phyloP scores from a whole-genome alignment of 2,888 invertebrate genomes.

The Aphodius granarius region DNA sequence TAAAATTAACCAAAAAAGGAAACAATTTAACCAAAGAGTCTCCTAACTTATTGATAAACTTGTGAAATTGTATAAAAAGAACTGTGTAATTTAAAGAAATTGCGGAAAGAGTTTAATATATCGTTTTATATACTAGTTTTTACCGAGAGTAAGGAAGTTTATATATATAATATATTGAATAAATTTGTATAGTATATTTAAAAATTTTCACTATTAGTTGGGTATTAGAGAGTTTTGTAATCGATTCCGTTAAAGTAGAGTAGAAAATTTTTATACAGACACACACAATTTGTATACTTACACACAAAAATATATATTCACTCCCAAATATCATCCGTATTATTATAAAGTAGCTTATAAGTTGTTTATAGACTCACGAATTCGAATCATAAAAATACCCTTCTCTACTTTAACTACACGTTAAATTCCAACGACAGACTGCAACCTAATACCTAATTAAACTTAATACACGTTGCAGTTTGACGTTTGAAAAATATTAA shows the following conservation, averaged over 20 bases:
- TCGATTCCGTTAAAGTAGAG: not conserved
- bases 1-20: not conserved
- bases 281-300: not conserved
- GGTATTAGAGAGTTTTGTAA: not conserved
- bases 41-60: constrained; percentile 1
- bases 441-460: not conserved
- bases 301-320: not conserved
- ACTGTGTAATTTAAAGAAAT: not conserved
- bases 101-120: not conserved
- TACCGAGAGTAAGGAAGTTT: constrained; percentile 6
- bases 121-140: constrained; percentile 12
- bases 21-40: not conserved
- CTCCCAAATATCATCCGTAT: not conserved
- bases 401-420: not conserved
- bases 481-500: constrained; percentile 27
- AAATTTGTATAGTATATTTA: constrained; percentile 14
- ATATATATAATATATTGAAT: constrained; percentile 11
- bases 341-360: not conserved
- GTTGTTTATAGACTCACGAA: not conserved
- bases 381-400: not conserved
- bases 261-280: not conserved
- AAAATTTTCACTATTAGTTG: not conserved
- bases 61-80: constrained; percentile 3
- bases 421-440: not conserved
- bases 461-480: not conserved